These are phyloP conservation scores for Pelecanus crispus DNA, from an alignment of 2,113 vertebrate species.

Conservation along the genomic window DNA sequence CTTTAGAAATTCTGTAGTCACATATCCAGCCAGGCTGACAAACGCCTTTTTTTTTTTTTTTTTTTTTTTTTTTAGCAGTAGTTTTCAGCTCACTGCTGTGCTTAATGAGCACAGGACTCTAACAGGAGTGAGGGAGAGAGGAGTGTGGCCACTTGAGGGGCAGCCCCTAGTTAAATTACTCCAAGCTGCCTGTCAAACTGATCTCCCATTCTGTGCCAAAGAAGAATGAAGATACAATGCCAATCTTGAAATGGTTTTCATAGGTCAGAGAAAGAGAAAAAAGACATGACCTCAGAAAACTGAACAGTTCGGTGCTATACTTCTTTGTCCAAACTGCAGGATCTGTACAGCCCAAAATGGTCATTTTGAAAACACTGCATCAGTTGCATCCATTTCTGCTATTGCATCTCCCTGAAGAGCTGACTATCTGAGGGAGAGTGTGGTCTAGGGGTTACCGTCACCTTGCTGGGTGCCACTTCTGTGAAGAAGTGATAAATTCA, in stretches of 20 bases:
- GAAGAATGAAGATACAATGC: background rate
- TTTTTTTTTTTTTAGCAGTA: background rate
- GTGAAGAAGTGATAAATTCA: background rate
- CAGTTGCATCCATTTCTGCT: background rate
- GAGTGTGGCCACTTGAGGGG: background rate
- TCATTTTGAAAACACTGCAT: background rate
- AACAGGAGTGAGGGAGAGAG: background rate
- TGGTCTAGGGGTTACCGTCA: background rate
- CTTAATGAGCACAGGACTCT: background rate
- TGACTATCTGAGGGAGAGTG: background rate
- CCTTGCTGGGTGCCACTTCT: background rate
- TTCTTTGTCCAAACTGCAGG: background rate
- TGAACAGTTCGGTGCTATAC: background rate
- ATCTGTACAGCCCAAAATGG: background rate
- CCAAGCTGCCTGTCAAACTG: background rate
- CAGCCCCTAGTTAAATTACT: background rate
- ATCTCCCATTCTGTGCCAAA: background rate
- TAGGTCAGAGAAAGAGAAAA: background rate
- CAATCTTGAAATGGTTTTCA: background rate
- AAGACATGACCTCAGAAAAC: background rate
- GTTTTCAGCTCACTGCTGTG: background rate
- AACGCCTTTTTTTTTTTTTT: background rate
- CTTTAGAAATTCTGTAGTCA: background rate
- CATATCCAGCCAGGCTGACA: background rate
- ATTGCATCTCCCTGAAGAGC: background rate